These are phyloP conservation scores for Leucopsar rothschildi DNA, from an alignment of 2,113 vertebrate species.

Conservation along the genomic window DNA sequence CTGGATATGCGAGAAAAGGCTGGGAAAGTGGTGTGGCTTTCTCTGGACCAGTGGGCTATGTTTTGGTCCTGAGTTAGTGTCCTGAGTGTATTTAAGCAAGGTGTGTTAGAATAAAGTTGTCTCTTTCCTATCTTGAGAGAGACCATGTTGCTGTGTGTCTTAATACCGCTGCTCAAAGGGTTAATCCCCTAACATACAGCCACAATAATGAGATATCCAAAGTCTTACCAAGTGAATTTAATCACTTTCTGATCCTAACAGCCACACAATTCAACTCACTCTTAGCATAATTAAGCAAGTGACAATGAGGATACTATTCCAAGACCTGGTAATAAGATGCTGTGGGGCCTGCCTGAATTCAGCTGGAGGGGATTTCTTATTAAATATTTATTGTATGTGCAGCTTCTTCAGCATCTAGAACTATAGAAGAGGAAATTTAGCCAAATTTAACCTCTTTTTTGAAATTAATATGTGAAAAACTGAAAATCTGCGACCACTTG, in stretches of 20 bases:
- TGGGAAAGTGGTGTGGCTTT: too few species aligned
- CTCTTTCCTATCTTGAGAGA: too few species aligned
- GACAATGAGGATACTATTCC: constrained; percentile 82
- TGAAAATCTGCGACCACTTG: constrained; percentile 42
- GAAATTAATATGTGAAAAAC: constrained; percentile 68
- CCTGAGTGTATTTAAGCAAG: too few species aligned
- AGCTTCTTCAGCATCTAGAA: constrained; percentile 73
- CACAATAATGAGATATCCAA: constrained; percentile 74
- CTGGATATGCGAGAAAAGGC: too few species aligned
- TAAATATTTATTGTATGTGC: constrained; percentile 84
- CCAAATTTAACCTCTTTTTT: constrained; percentile 64
- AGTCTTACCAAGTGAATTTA: constrained; percentile 83
- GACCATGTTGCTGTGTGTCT: too few species aligned
- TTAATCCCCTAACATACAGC: too few species aligned
- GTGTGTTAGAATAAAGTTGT: too few species aligned
- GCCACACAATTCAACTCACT: constrained; percentile 77
- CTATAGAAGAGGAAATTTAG: constrained; percentile 73
- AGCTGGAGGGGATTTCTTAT: constrained; percentile 80
- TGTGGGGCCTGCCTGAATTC: constrained; percentile 73
- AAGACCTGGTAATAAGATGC: constrained; percentile 81
- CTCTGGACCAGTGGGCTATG: too few species aligned
- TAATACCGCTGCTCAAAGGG: too few species aligned
- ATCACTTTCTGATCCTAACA: constrained; percentile 83
- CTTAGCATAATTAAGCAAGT: constrained; percentile 85
- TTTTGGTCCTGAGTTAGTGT: too few species aligned